Evolutionary conservation across 2,113 vertebrate genomes (phyloP).

Genomic region (Hydropotes inermis): DNA sequence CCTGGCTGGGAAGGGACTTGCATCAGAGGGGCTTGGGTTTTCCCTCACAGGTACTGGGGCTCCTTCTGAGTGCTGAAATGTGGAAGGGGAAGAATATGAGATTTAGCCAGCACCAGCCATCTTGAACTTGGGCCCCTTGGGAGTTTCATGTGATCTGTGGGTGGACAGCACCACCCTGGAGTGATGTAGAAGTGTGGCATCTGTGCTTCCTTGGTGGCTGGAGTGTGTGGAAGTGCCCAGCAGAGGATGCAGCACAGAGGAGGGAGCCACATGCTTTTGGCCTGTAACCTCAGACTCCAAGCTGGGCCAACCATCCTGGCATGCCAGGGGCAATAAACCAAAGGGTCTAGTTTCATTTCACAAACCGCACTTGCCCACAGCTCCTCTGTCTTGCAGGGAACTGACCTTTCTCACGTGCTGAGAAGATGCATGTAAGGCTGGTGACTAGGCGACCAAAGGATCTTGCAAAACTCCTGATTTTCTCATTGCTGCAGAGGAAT

Average conservation of each 20-base stretch:
- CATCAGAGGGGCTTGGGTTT: not conserved
- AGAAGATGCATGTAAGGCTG: conserved; percentile 45
- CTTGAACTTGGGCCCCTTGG: not conserved
- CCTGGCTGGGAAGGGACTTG: not conserved
- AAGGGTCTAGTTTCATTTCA: conserved; percentile 38
- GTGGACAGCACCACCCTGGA: not conserved
- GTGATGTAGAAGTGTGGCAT: not conserved
- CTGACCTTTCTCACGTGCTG: conserved; percentile 31
- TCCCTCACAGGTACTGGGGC: not conserved
- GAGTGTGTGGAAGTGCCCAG: accelerated
- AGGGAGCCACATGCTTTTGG: not conserved
- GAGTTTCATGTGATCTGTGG: not conserved
- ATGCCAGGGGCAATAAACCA: not conserved
- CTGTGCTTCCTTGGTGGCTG: not conserved
- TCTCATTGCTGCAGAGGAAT: not conserved
- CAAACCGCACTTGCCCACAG: not conserved
- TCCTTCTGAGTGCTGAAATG: not conserved
- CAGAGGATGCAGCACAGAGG: accelerated
- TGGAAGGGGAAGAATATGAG: not conserved
- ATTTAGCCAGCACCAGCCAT: not conserved
- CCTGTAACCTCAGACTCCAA: not conserved
- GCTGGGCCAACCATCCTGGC: not conserved
- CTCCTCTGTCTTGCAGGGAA: conserved; percentile 28
- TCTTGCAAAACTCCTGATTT: conserved; percentile 50
- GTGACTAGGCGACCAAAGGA: not conserved